Evolutionary conservation across 2,797 vertebrate species (phyloP).

Genomic region (Acrocephalus scirpaceus): DNA sequence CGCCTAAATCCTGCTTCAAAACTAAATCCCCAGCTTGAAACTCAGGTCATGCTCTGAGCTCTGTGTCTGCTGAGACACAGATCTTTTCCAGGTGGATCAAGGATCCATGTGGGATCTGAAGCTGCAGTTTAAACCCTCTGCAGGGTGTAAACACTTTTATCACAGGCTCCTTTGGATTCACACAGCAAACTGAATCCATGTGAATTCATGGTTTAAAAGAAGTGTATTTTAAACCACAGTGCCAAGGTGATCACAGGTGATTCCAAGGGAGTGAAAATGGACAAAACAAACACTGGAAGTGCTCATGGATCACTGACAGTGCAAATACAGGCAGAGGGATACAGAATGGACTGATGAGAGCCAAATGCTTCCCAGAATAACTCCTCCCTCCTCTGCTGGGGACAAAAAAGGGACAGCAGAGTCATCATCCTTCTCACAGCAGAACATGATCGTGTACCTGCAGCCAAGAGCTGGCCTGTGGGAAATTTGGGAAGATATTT

Average conservation of each 20-base stretch:
- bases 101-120: background rate
- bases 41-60: background rate
- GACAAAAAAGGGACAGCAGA: background rate
- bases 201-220: background rate
- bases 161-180: background rate
- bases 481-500: background rate
- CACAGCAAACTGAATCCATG: background rate
- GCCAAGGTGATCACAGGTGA: background rate
- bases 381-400: background rate
- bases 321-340: background rate
- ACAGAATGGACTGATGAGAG: background rate
- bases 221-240: background rate
- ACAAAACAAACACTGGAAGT: background rate
- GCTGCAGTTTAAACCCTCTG: background rate
- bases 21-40: background rate
- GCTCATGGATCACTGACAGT: background rate
- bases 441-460: fast-evolving
- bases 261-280: background rate
- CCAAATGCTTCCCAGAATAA: background rate
- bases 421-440: background rate
- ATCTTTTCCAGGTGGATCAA: background rate
- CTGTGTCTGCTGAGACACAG: background rate
- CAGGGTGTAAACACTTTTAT: background rate
- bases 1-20: background rate
- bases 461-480: background rate